Base-by-base conservation (phyloP, 1,140 invertebrate genomes). In the Trichomalopsis sarcophagae region DNA sequence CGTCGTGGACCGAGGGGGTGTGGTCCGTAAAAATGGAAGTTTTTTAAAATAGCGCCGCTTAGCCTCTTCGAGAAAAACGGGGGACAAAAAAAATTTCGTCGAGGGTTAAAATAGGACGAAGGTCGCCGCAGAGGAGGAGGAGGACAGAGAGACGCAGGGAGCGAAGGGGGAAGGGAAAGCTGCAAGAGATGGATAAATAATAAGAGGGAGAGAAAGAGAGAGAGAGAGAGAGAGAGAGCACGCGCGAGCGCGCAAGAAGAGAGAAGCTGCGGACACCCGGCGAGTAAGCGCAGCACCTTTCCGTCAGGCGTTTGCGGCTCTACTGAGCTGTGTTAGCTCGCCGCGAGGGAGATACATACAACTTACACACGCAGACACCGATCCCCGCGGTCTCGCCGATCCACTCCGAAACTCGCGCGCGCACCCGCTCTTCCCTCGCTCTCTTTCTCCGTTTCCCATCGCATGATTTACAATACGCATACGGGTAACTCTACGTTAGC, bases 291-390 rank as follows among this genome's bases (percentile, higher is more conserved):
- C 81, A 86, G 81, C 82, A 86, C 86, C 86, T 81, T 84, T 84
- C 82, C 82, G 86, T 82, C 78, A 73, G 82, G 86, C 86, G 86
- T 86, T 77, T 81, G 86, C 86, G 82, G 82, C 78, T 84, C 69
- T 77, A 86, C 86, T 86, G 86, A 86, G 78, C 81, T 62, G 69
- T 30, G 74, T 30, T 36, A 47, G 27, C 73, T 82, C 81, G 50
- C 5, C 82, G 74, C 82, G 62, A 44, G 66, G 36, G 82, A 76
- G 82, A 33, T 36, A 75, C 30, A n/a, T 17, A 27, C 2, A 27
- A 27, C 27, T 27, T 27, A 50, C 47, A 50, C 47, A 4, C n/a
- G 55, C 21, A 62, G 17, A 62, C 55, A 17, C 33, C 71, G 71
- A 74, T 33, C 10, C 71, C 10, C 77, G 17, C 23, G 40, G 4